These are phyloP conservation scores for Muraenolepis orangiensis DNA, from an alignment of 2,797 vertebrate genomes.

Conservation along the genomic window DNA sequence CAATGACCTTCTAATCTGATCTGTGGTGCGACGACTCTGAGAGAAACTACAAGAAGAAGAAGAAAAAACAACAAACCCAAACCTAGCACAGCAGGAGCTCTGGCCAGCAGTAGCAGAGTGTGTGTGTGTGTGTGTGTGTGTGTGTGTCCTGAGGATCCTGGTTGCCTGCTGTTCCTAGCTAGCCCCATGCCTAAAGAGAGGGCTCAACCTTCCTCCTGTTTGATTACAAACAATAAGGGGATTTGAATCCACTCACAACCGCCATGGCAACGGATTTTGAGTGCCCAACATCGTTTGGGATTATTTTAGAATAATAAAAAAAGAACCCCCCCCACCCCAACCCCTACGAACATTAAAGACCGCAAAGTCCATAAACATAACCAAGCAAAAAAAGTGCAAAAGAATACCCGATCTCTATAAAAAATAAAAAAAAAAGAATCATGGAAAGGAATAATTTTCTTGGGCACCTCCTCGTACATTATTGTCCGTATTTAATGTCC, in stretches of 20 bases:
- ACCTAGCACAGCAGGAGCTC: conserved; percentile 61
- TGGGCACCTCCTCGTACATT: conserved; percentile 41
- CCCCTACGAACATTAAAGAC: not conserved
- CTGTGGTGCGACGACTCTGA: conserved; percentile 32
- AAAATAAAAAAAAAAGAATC: not conserved
- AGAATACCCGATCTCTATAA: not conserved
- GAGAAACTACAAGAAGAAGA: not conserved
- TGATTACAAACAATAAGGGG: conserved; percentile 67
- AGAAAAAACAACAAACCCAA: conserved; percentile 3
- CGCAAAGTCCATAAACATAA: not conserved
- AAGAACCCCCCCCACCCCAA: conserved; percentile 5
- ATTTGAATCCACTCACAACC: conserved; percentile 56
- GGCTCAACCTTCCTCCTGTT: conserved; percentile 52
- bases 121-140: conserved; percentile 24
- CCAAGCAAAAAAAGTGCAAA: not conserved
- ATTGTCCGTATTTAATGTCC: not conserved
- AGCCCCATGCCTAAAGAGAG: conserved; percentile 49
- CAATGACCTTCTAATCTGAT: conserved; percentile 52
- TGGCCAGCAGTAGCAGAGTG: conserved; percentile 25
- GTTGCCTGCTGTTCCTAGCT: conserved; percentile 73
- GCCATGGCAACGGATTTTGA: conserved; percentile 65
- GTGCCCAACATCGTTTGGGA: conserved; percentile 43
- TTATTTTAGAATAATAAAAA: conserved; percentile 27
- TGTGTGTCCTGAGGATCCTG: conserved; percentile 63
- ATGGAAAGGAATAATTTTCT: not conserved